Base-by-base conservation (phyloP, 2,113 vertebrate genomes). In the Marcusenius ussheri region DNA sequence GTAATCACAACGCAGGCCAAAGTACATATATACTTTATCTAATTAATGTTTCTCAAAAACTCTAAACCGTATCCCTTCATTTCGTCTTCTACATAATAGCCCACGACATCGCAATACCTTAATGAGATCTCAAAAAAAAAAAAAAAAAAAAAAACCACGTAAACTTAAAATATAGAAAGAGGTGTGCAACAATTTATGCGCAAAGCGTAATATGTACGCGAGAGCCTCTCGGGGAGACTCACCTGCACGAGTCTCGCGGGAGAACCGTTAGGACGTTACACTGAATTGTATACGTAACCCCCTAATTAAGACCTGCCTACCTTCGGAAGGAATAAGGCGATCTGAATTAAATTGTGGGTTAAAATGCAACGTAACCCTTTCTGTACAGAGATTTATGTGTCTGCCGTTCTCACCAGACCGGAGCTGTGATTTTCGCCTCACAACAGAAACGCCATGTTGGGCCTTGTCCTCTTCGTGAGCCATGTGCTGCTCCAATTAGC, bases 361-460 rank as follows among this genome's bases (percentile, higher is more conserved):
- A 47, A 47, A 85, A 85, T 70, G 3, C 31, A 49, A 27, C 11
- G 8, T 24, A 49, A 49, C 5, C 4, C 24, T 85, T 27, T 46
- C n/a, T 27, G 45, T 85, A 42, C 46, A 46, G 70, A 5, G 46
- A 10, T 84, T 24, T 21, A 49, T 15, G 39, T 49, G 74, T 10
- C 45, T 86, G 45, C 50, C 90, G 9, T 31, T 1, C 62, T 50
- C 0, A 83, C 90, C 8, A 93, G 92, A 90, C 91, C 96, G 24
- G 91, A 95, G 45, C 93, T 97, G 91, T 80, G 58, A 24, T 62
- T 45, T 24, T 19, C 94, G 21, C 13, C 6, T 27, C 66, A 39
- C 53, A 10, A 42, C 46, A 17, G 21, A 39, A 46, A 53, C 45
- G 92, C 56, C 31, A 96, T 95, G 95, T 66, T 92, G 88, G 89